These are phyloP conservation scores for Craterocephalus amniculus DNA, from an alignment of 2,797 vertebrate species.

Conservation along the genomic window DNA sequence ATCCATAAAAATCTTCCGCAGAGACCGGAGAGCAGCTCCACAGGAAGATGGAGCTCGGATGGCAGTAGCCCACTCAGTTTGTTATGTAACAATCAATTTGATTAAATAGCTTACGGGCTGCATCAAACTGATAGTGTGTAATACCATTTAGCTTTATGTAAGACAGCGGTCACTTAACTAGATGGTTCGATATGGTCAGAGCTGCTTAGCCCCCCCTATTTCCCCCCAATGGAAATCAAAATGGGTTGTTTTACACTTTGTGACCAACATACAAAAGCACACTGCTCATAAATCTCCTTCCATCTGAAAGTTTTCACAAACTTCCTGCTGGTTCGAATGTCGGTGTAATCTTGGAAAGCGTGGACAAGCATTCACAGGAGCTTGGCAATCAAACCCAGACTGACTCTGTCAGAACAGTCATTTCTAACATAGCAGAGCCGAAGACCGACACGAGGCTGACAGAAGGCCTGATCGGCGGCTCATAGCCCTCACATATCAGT, in stretches of 20 bases:
- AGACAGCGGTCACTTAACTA: conserved; percentile 47
- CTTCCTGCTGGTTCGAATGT: conserved; percentile 20
- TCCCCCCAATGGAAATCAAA: conserved; percentile 27
- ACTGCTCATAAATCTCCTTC: conserved; percentile 13
- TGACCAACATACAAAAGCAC: conserved; percentile 22
- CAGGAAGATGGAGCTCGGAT: conserved; percentile 72
- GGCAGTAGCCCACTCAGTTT: conserved; percentile 73
- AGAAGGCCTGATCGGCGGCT: conserved; percentile 12
- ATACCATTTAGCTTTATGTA: conserved; percentile 60
- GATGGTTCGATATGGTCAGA: conserved; percentile 34
- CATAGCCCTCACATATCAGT: conserved; percentile 33
- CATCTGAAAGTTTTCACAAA: conserved; percentile 6
- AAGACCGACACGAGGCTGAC: conserved; percentile 19
- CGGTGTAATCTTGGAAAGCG: conserved; percentile 14
- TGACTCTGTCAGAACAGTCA: conserved; percentile 20
- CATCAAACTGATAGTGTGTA: conserved; percentile 58
- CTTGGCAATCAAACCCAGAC: conserved; percentile 14
- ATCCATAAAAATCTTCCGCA: conserved; percentile 66
- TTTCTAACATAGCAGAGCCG: conserved; percentile 12
- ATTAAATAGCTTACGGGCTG: conserved; percentile 72
- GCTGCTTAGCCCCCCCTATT: conserved; percentile 9
- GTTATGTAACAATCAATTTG: conserved; percentile 79
- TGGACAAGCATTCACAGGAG: conserved; percentile 1
- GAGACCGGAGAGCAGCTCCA: conserved; percentile 59
- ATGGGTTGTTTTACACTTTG: conserved; percentile 22